Conservation (phyloP, 2,797 vertebrate species). For the Rhinogobio ventralis region DNA sequence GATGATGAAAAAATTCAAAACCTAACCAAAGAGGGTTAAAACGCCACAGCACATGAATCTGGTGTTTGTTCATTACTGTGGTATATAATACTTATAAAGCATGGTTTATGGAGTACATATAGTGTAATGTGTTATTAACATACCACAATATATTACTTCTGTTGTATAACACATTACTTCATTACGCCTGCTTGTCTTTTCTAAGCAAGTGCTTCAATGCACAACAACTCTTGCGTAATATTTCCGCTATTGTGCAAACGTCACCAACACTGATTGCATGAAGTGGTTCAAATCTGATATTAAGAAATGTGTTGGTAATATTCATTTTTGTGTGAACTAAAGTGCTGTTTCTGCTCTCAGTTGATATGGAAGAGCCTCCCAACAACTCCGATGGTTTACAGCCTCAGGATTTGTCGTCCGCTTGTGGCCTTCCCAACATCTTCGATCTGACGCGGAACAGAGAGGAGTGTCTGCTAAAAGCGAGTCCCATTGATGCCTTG, state of each 20-base stretch:
- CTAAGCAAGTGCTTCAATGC: too few species aligned
- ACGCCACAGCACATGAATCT: too few species aligned
- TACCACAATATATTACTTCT: too few species aligned
- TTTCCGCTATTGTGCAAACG: not conserved
- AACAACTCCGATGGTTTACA: slow-evolving; percentile 76
- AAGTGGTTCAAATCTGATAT: not conserved
- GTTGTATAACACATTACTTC: not conserved
- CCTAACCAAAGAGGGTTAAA: too few species aligned
- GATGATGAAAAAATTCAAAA: too few species aligned
- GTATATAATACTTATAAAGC: too few species aligned
- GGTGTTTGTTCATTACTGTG: too few species aligned
- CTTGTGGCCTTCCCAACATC: slow-evolving; percentile 68
- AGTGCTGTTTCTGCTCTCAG: slow-evolving; percentile 62
- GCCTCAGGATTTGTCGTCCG: slow-evolving; percentile 76
- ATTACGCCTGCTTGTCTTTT: too few species aligned
- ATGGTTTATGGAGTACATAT: too few species aligned
- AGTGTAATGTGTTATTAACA: too few species aligned
- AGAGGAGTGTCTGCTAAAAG: slow-evolving; percentile 69
- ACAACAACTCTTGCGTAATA: not conserved
- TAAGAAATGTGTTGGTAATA: not conserved
- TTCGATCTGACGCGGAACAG: slow-evolving; percentile 73
- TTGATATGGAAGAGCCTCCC: slow-evolving; percentile 81
- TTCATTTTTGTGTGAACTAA: not conserved
- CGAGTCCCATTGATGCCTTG: slow-evolving; percentile 67
- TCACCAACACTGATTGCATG: not conserved